phyloP scores from a whole-genome alignment of 2,888 invertebrate species.

The Coelopa pilipes region DNA sequence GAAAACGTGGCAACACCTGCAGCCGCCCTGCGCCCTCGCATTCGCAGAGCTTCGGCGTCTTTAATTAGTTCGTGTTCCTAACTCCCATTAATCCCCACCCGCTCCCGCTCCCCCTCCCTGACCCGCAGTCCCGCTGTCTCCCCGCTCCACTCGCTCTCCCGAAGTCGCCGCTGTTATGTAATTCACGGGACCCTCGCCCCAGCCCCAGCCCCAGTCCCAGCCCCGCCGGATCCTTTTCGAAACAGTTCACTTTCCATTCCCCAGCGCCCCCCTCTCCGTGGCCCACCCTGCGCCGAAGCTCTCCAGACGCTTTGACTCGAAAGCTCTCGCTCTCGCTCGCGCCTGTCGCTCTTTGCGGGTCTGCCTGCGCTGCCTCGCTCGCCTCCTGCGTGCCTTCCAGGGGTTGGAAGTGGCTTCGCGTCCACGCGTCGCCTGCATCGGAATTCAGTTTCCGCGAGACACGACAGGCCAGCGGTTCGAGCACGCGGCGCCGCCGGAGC shows the following conservation, averaged over 20 bases:
- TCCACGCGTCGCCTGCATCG: slow-evolving; percentile 30
- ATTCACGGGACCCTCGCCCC: not conserved
- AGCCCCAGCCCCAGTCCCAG: not conserved
- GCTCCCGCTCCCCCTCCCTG: not conserved
- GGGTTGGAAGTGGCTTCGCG: slow-evolving; percentile 16
- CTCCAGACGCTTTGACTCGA: slow-evolving; percentile 27
- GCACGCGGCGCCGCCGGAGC: slow-evolving; percentile 38
- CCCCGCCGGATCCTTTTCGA: not conserved
- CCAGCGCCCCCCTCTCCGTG: not conserved
- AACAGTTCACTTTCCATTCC: not conserved
- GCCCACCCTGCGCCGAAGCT: no score
- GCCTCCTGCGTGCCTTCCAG: not conserved
- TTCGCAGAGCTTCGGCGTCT: no score
- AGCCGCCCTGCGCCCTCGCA: no score
- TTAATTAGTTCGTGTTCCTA: not conserved
- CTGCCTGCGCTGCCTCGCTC: not conserved
- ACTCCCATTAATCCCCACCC: not conserved
- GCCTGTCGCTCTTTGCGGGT: not conserved
- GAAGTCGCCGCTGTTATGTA: not conserved
- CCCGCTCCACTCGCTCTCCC: not conserved
- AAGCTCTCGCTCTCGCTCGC: not conserved
- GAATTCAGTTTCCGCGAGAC: slow-evolving; percentile 55
- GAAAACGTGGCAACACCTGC: no score
- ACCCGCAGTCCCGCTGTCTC: not conserved
- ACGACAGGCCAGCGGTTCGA: slow-evolving; percentile 49